Base-by-base conservation (phyloP, 2,113 vertebrate species). In the Chiloscyllium plagiosum region DNA sequence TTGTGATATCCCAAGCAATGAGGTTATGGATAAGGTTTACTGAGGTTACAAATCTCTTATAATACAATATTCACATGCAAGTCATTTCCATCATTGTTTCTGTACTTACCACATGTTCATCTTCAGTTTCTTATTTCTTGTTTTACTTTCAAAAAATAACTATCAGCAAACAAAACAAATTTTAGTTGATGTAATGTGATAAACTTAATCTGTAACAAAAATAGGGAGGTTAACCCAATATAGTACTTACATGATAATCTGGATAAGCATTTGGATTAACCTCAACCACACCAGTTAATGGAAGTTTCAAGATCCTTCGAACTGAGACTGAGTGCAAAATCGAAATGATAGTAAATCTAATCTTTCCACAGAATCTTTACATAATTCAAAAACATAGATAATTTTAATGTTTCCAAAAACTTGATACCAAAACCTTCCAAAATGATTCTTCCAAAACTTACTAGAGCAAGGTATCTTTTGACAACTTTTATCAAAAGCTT, bases 61-160 rank as follows among this genome's bases (percentile, higher is more conserved):
- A 69, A 26, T n/a, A 12, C 37, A 69, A 37, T 19, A 22, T 69
- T 33, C 1, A 4, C 65, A 47, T 47, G 10, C 13, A 70, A 68
- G 42, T 70, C 52, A 90, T 56, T 33, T 17, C 2, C 50, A 90
- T 12, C 12, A 83, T 83, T 42, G 6, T 83, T 83, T 42, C 29
- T 61, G 47, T 87, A 96, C 96, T 96, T 95, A 96, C 96, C 95
- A 24, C 5, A 76, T 96, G 29, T 96, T 96, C 80, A 52, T 70
- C 95, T 96, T 96, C 68, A 96, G 92, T 3, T 95, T 96, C 72
- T 85, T 96, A 95, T 96, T 96, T 69, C 96, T 96, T 96, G 96
- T 96, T 95, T 96, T 96, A 24, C 61, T 95, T 96, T 96, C 96
- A 92, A 96, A 37, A 96, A 96, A 96, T 29, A 96, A 50, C 96